A percentile compares a stretch with the other conserved stretches of the same genome.
These are phyloP conservation scores for Salminus brasiliensis DNA, from an alignment of 2,113 vertebrate species.

Conservation along the genomic window DNA sequence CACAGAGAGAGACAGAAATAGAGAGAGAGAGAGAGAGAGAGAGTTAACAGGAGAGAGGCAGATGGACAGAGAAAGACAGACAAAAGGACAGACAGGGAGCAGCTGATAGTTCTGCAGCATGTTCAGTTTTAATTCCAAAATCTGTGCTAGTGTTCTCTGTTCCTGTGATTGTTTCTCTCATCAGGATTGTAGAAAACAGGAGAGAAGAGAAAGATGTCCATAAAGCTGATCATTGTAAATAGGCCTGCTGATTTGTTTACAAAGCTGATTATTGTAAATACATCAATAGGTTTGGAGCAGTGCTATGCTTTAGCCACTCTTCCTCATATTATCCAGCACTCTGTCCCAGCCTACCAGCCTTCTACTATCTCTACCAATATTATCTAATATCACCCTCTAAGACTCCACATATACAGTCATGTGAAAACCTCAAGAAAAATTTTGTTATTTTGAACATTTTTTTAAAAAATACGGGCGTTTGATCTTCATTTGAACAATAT, in stretches of 20 bases:
- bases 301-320: not conserved
- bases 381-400: not conserved
- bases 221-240: slow-evolving; percentile 18
- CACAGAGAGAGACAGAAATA: not conserved
- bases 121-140: slow-evolving; percentile 41
- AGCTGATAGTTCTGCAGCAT: slow-evolving; percentile 40
- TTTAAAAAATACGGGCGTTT: too few species aligned
- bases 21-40: not conserved
- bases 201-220: slow-evolving; percentile 1
- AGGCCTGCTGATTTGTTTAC: too few species aligned
- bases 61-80: slow-evolving; percentile 32
- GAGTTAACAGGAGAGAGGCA: slow-evolving; percentile 24
- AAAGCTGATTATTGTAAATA: not conserved
- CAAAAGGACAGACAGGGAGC: slow-evolving; percentile 25
- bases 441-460: too few species aligned
- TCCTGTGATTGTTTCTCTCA: slow-evolving; percentile 44
- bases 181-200: slow-evolving; percentile 1
- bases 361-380: not conserved
- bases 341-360: not conserved
- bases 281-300: not conserved
- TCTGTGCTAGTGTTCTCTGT: slow-evolving; percentile 34
- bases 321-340: not conserved
- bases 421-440: too few species aligned
- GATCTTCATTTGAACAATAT: too few species aligned
- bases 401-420: too few species aligned